Base-by-base conservation (phyloP, 2,888 invertebrate species). In the Carcina quercana region DNA sequence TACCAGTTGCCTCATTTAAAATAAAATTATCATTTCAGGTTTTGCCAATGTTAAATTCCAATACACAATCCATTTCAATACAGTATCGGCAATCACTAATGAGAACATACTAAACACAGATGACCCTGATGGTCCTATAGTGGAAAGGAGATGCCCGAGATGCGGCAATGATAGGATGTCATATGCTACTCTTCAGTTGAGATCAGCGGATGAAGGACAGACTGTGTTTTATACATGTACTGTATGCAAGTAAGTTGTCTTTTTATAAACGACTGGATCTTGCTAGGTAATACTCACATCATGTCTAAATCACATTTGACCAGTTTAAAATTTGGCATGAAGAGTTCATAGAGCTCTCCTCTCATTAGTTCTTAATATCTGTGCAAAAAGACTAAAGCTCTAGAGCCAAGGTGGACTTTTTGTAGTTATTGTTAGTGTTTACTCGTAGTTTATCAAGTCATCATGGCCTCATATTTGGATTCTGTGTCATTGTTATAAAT, bases 161-260 rank as follows among this genome's bases (percentile, higher is more conserved):
- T 99, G 98, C 83, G 91, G 91, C 1, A 89, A 96, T 61, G 92
- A 95, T 21, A 91, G 91, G 61, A 98, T 98, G 96, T 94, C 95
- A 0, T 98, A 97, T 68, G 94, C 96, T 3, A 98, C 98, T 0
- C 73, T 97, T 30, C 98, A 99, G 68, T 84, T 98, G 14, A 84
- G 98, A 48, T 98, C 98, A 0, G 98, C 98, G 12, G 98, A 99
- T 88, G 99, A 99, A 89, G 98, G 98, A 0, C 98, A 99, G 72
- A 99, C 98, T 1, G 96, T 99, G 2, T 98, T 99, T 78, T 99
- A 95, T 59, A 96, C 96, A 1, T 99, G 99, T 79, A 89, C 92
- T 12, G 91, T 93, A 60, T 99, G 98, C 91, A 92, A 91, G 91
- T 91, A 85, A 69, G 91, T 74, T 25, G 8, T 31, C 27, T 29